Base-by-base conservation (phyloP, 2,888 invertebrate species). In the Eilema sororculum region DNA sequence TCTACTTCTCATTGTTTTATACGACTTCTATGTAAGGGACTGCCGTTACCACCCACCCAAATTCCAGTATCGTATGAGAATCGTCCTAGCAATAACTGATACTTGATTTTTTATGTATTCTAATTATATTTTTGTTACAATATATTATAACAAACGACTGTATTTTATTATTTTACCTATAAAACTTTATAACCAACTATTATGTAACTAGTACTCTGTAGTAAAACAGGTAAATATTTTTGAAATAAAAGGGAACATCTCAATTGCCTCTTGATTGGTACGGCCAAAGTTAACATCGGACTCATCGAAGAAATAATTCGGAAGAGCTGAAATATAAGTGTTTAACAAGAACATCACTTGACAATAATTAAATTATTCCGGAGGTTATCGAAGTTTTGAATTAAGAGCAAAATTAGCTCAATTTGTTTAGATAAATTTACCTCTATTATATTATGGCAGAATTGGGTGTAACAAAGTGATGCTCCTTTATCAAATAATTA, bases 191-290 rank as follows among this genome's bases (percentile, higher is more conserved):
- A 62, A 6, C 24, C 3, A 3, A 37, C 37, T 3, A 62, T 37
- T 16, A 16, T 10, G 16, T 3, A 20, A 20, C 25, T 9, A 22
- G 57, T 33, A 56, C 13, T 16, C 20, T 65, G 8, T 8, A 37
- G 13, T 8, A 65, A 65, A 37, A 58, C 37, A 65, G 58, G 30
- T 41, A 58, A 16, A 9, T 37, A 12, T 65, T 25, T 57, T 65
- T 37, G 12, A 12, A 41, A 58, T 16, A 22, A 41, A 60, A 60
- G 60, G 25, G 22, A 60, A 60, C 30, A 60, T 30, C 37, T 64
- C 73, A 71, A 79, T 79, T 73, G 73, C 70, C 64, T 70, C 70
- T 80, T 76, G 71, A 79, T 75, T 78, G 71, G 60, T 33, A 67
- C 64, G 70, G 71, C 28, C 63, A 30, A 80, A 80, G 75, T 79